Conservation (phyloP, 2,113 vertebrate genomes). For the Chionodraco myersi region DNA sequence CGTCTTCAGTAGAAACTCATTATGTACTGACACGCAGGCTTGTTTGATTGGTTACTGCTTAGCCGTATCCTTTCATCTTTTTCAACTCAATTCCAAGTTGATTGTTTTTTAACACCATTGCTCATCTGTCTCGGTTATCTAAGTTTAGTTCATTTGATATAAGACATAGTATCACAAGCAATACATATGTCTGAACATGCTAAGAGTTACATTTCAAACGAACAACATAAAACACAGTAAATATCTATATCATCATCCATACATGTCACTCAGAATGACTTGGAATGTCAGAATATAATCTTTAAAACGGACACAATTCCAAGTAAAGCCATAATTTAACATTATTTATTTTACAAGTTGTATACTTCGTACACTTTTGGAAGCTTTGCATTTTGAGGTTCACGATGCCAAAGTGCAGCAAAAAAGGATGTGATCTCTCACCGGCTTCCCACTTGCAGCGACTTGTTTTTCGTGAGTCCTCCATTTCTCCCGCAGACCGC, state of each 20-base stretch:
- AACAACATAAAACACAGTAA: background rate
- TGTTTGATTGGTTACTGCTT: background rate
- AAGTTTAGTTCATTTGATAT: background rate
- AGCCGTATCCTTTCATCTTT: background rate
- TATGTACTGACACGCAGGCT: constrained; percentile 6
- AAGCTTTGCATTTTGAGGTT: too few species aligned
- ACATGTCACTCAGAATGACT: background rate
- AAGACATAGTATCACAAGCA: background rate
- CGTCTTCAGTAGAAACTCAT: constrained; percentile 28
- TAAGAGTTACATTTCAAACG: background rate
- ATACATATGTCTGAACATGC: background rate
- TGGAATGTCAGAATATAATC: background rate
- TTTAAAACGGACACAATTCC: background rate
- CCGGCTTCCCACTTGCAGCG: background rate
- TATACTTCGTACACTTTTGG: too few species aligned
- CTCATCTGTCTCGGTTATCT: background rate
- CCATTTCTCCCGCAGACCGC: background rate
- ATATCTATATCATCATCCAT: background rate
- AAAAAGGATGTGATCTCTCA: background rate
- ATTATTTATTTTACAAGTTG: background rate
- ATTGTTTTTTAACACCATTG: background rate
- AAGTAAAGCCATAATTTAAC: background rate
- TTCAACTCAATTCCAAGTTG: background rate
- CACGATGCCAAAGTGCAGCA: background rate
- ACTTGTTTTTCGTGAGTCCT: background rate